Evolutionary conservation across 2,797 vertebrate species (phyloP).

Genomic region (Poeciliopsis turneri): DNA sequence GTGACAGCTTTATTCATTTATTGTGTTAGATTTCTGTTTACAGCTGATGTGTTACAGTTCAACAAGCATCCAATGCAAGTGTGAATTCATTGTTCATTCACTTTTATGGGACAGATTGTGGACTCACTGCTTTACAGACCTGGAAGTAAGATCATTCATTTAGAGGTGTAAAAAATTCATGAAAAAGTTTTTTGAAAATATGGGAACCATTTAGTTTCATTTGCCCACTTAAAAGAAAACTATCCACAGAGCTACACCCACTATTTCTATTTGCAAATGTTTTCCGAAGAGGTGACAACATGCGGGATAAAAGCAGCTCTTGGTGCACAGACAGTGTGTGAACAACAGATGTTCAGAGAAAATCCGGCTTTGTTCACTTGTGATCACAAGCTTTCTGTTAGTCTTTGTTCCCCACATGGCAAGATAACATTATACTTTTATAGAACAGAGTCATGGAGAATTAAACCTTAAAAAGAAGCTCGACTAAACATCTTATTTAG

Average conservation of each 20-base stretch:
- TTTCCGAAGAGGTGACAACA: conserved; percentile 1
- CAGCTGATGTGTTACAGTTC: conserved; percentile 18
- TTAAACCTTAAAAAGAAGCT: background rate
- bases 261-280: background rate
- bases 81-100: conserved; percentile 29
- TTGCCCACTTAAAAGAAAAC: background rate
- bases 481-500: background rate
- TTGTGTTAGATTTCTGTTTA: background rate
- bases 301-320: background rate
- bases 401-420: conserved; percentile 8
- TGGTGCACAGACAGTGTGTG: conserved; percentile 2
- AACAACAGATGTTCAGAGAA: conserved; percentile 7
- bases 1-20: background rate
- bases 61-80: conserved; percentile 9
- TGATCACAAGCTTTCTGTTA: conserved; percentile 11
- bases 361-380: conserved; percentile 4
- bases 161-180: conserved; percentile 1
- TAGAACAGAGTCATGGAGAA: background rate
- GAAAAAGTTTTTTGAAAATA: conserved; percentile 3
- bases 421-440: background rate
- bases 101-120: conserved; percentile 18
- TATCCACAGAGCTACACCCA: background rate
- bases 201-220: background rate
- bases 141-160: conserved; percentile 22
- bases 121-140: conserved; percentile 9